These are phyloP conservation scores for Abrostola tripartita DNA, from an alignment of 2,888 invertebrate species.

Conservation along the genomic window DNA sequence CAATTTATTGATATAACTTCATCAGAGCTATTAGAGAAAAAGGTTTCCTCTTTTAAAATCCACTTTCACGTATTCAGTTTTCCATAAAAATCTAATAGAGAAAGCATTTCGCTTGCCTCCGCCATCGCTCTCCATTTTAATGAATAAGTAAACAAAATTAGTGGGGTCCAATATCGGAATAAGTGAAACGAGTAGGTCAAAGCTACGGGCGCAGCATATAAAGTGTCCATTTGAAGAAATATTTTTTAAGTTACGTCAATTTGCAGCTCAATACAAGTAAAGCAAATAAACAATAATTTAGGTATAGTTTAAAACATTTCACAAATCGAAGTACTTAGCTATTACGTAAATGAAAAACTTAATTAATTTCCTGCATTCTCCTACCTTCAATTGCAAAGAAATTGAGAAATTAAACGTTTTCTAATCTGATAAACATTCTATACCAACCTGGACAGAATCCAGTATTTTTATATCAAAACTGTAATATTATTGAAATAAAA, in stretches of 20 bases:
- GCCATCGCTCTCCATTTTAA: conserved; percentile 84
- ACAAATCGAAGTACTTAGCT: not conserved
- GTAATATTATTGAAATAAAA: conserved; percentile 70
- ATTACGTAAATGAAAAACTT: conserved; percentile 4
- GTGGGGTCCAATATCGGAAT: conserved; percentile 83
- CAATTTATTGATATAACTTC: conserved; percentile 53
- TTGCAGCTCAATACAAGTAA: conserved; percentile 61
- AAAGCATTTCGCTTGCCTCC: conserved; percentile 71
- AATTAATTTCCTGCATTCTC: not conserved
- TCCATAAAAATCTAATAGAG: conserved; percentile 81
- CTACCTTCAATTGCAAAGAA: not conserved
- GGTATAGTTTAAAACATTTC: conserved; percentile 6
- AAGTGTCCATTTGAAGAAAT: conserved; percentile 77
- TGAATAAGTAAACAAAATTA: conserved; percentile 87
- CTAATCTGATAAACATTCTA: conserved; percentile 13
- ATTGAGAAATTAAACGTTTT: conserved; percentile 5
- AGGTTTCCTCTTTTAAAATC: conserved; percentile 59
- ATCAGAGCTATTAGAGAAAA: conserved; percentile 49
- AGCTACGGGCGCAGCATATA: conserved; percentile 79
- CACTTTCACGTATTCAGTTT: conserved; percentile 74
- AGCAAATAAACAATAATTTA: conserved; percentile 66
- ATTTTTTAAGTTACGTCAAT: conserved; percentile 71
- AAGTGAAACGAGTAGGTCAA: conserved; percentile 81
- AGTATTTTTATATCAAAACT: conserved; percentile 45
- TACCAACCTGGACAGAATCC: conserved; percentile 22